Conservation (phyloP, 2,113 vertebrate species). For the Equus quagga region DNA sequence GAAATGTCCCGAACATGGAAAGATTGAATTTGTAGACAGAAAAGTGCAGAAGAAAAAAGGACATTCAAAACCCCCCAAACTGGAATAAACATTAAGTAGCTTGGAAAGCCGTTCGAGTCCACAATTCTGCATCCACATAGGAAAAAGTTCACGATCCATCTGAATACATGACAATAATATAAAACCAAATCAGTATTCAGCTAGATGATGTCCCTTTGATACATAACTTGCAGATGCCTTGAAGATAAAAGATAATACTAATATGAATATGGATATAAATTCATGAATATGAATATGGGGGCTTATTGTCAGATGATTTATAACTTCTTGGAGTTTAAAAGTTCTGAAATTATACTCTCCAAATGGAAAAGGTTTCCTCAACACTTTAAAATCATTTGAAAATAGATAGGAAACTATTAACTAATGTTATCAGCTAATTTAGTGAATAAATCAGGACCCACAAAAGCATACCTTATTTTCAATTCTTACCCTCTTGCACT, state of each 20-base stretch:
- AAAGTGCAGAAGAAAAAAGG: background rate
- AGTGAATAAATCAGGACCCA: background rate
- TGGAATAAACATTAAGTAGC: constrained; percentile 3
- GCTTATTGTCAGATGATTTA: background rate
- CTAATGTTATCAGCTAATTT: background rate
- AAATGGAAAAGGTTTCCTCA: constrained; percentile 5
- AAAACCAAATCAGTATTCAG: constrained; percentile 36
- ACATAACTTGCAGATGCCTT: background rate
- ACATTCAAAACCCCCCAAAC: background rate
- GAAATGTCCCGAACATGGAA: constrained; percentile 1
- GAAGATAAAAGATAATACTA: constrained; percentile 40
- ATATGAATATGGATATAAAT: background rate
- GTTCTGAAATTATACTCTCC: background rate
- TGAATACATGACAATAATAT: background rate
- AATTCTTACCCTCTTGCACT: constrained; percentile 96
- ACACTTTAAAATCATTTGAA: constrained; percentile 33
- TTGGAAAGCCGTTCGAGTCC: background rate
- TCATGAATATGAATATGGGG: background rate
- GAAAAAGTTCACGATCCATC: constrained; percentile 11
- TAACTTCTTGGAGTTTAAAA: background rate
- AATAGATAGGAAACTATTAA: constrained; percentile 20
- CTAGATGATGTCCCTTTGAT: background rate
- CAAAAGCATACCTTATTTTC: constrained; percentile 46
- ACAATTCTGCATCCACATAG: background rate
- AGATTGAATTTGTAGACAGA: constrained; percentile 6